A percentile compares a stretch with the other conserved stretches of the same genome.
These are phyloP conservation scores for Eulemur macaco DNA, from an alignment of 2,113 vertebrate genomes.

Conservation along the genomic window DNA sequence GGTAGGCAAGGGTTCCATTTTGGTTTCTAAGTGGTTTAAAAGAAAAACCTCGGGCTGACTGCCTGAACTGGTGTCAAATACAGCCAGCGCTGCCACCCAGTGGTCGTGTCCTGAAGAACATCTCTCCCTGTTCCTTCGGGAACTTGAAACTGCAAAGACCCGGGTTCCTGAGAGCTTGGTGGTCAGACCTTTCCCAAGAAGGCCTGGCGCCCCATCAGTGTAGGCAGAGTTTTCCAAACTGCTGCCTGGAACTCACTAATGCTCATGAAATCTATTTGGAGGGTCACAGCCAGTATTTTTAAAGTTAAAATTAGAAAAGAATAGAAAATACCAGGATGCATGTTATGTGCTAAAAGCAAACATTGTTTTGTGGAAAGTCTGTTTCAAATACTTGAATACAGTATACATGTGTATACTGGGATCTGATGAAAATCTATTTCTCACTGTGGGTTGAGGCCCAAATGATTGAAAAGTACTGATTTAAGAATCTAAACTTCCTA, in stretches of 20 bases:
- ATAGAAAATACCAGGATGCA: background rate
- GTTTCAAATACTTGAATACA: background rate
- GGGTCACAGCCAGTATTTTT: background rate
- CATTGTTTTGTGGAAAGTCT: background rate
- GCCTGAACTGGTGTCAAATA: background rate
- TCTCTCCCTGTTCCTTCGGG: background rate
- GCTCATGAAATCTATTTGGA: background rate
- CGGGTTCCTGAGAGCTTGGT: background rate
- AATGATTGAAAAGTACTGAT: constrained; percentile 3
- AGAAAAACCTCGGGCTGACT: background rate
- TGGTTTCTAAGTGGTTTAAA: background rate
- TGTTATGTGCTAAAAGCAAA: background rate
- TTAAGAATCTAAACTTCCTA: background rate
- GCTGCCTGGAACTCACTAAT: background rate
- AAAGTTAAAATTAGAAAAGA: background rate
- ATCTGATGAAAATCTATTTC: background rate
- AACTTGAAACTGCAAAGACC: background rate
- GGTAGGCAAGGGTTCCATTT: background rate
- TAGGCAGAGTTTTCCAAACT: background rate
- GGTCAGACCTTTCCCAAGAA: background rate
- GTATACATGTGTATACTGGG: background rate
- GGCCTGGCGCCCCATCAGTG: background rate
- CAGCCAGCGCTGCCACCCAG: background rate
- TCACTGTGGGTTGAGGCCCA: background rate
- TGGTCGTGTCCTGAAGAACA: background rate